Percentiles rank a stretch among this genome's conserved stretches.
phyloP scores from a whole-genome alignment of 2,888 invertebrate species.

The Lissonota sp. region DNA sequence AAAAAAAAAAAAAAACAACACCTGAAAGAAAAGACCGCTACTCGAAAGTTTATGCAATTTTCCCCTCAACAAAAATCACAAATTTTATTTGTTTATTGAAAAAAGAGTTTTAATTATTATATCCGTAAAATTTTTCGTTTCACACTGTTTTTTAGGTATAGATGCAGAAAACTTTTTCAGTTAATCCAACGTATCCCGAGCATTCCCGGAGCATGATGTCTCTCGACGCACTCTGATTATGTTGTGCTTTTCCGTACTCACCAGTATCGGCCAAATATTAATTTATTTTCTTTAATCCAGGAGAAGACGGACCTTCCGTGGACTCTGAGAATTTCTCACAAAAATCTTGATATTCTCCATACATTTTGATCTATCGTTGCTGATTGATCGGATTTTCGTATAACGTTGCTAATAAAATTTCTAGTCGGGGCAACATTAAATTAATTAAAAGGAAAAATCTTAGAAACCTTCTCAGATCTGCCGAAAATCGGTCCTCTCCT shows the following conservation, averaged over 20 bases:
- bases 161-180: conserved; percentile 78
- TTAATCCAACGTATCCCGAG: conserved; percentile 78
- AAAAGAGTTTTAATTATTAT: conserved; percentile 4
- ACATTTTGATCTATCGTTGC: too few species aligned
- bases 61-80: not conserved
- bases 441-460: too few species aligned
- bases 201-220: conserved; percentile 78
- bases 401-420: too few species aligned
- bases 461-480: too few species aligned
- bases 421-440: too few species aligned
- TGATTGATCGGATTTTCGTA: too few species aligned
- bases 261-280: conserved; percentile 26
- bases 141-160: conserved; percentile 77
- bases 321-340: too few species aligned
- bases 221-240: conserved; percentile 72
- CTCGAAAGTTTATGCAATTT: conserved; percentile 5
- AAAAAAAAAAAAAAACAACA: too few species aligned
- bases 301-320: too few species aligned
- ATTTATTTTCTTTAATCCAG: conserved; percentile 36
- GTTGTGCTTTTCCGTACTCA: conserved; percentile 42
- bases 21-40: too few species aligned
- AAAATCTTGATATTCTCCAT: too few species aligned
- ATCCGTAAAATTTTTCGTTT: conserved; percentile 68
- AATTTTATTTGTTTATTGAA: not conserved
- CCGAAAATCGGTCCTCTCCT: not conserved